phyloP scores from a whole-genome alignment of 2,113 vertebrate species.

The Tinamus guttatus region DNA sequence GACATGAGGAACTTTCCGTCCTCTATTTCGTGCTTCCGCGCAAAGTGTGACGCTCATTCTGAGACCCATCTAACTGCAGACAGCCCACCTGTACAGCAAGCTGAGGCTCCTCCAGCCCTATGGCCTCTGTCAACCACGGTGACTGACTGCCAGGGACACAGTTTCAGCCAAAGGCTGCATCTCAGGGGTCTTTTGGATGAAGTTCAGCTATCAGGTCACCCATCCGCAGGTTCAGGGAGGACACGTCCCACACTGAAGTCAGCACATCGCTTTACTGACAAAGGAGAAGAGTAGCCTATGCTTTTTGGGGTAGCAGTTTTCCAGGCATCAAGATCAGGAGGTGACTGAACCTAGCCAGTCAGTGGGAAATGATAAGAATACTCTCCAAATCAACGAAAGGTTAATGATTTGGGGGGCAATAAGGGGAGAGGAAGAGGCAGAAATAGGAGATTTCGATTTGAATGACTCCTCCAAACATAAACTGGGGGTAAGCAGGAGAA shows the following conservation, averaged over 20 bases:
- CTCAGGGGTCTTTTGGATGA: not conserved
- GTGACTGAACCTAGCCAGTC: not conserved
- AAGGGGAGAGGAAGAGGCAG: not conserved
- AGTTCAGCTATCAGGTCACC: not conserved
- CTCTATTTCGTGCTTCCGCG: not conserved
- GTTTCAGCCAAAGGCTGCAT: not conserved
- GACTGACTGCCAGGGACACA: not conserved
- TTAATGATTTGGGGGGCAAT: not conserved
- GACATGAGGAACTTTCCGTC: not conserved
- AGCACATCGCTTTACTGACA: not conserved
- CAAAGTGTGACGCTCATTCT: not conserved
- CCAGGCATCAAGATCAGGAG: not conserved
- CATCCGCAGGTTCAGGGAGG: not conserved
- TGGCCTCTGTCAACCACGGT: not conserved
- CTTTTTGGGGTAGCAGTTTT: not conserved
- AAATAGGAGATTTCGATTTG: not conserved
- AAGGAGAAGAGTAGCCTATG: not conserved
- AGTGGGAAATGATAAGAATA: not conserved
- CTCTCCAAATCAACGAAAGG: not conserved
- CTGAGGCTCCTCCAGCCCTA: not conserved
- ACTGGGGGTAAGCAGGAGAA: not conserved
- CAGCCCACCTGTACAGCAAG: not conserved
- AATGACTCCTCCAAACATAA: not conserved
- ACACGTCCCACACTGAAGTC: conserved; percentile 18
- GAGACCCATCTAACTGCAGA: not conserved